Conservation (phyloP, 2,113 vertebrate species). For the Procavia capensis region DNA sequence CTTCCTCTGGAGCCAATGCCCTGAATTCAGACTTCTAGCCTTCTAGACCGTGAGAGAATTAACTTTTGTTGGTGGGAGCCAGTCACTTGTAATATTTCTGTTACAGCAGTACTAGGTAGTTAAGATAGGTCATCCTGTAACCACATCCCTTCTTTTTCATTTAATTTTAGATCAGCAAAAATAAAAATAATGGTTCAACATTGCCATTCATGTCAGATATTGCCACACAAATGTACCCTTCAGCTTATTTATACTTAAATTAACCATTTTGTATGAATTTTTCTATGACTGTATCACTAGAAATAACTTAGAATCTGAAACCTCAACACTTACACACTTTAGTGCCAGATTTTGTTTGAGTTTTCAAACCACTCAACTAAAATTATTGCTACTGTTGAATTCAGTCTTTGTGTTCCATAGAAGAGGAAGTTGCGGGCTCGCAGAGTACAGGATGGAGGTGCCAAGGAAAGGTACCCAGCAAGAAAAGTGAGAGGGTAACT, state of each 20-base stretch:
- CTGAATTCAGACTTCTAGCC: too few relatives aligned
- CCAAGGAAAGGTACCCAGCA: neutral
- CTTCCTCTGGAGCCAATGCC: too few relatives aligned
- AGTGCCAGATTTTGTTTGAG: conserved; percentile 36
- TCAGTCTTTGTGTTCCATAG: conserved; percentile 13
- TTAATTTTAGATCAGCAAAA: conserved; percentile 15
- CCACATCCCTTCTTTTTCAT: neutral
- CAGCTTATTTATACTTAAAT: neutral
- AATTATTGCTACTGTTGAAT: neutral
- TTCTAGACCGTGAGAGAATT: too few relatives aligned
- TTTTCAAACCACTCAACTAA: neutral
- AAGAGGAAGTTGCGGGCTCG: conserved; percentile 16
- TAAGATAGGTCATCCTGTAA: neutral
- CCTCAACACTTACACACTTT: neutral
- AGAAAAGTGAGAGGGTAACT: neutral
- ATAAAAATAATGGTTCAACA: neutral
- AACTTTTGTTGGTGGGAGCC: too few relatives aligned
- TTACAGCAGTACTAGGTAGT: too few relatives aligned
- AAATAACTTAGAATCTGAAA: conserved; percentile 38
- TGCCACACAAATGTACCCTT: neutral
- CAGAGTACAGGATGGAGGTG: neutral
- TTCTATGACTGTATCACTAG: conserved; percentile 15
- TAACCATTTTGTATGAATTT: conserved; percentile 27
- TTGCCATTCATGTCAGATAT: conserved; percentile 1
- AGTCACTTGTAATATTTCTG: too few relatives aligned